phyloP scores from a whole-genome alignment of 2,113 vertebrate species.

The human region DNA sequence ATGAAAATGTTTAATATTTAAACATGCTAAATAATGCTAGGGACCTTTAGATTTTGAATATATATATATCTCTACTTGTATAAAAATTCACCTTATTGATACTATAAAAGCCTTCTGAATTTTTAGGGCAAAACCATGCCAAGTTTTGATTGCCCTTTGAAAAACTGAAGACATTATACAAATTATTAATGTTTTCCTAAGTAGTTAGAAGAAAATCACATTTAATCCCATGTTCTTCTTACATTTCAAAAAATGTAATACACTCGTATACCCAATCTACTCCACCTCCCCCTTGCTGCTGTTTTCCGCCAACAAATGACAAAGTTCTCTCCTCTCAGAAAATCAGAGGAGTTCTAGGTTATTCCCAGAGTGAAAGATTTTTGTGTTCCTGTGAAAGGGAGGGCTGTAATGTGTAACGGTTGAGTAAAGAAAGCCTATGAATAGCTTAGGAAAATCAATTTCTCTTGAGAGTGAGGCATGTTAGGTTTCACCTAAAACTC shows the following conservation, averaged over 20 bases:
- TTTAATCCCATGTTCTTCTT: background rate
- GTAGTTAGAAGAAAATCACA: too few relatives aligned
- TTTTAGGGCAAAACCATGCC: background rate
- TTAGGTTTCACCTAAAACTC: background rate
- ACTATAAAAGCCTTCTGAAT: background rate
- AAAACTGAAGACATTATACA: background rate
- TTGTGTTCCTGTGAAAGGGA: background rate
- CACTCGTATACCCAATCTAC: background rate
- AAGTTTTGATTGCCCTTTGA: background rate
- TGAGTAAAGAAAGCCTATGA: background rate
- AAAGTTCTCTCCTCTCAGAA: background rate
- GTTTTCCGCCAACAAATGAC: background rate
- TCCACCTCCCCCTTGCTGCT: background rate
- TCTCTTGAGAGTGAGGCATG: background rate
- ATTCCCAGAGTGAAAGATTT: background rate
- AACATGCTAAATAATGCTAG: background rate
- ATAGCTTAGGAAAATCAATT: background rate
- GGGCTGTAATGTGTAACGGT: rapidly evolving
- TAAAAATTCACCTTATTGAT: background rate
- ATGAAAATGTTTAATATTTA: background rate
- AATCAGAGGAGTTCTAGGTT: background rate
- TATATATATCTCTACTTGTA: background rate
- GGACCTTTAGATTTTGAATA: background rate
- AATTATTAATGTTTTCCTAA: background rate
- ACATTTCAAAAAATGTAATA: background rate